phyloP scores from a whole-genome alignment of 2,113 vertebrate genomes.

The Micromys minutus region DNA sequence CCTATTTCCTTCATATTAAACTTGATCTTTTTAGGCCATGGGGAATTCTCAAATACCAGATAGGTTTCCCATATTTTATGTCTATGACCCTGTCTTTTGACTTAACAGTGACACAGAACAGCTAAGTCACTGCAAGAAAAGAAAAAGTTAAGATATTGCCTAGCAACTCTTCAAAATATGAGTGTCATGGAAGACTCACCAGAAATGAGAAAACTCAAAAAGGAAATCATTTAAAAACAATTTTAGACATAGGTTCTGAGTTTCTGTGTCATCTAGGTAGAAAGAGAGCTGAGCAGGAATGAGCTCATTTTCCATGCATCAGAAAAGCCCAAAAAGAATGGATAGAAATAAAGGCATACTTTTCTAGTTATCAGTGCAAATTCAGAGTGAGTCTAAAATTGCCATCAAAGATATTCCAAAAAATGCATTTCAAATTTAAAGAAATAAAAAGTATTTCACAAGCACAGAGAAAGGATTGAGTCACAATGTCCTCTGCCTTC shows the following conservation, averaged over 20 bases:
- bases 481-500: background rate
- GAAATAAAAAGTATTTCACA: slow-evolving; percentile 30
- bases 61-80: background rate
- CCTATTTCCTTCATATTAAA: background rate
- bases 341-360: slow-evolving; percentile 56
- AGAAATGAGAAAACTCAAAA: slow-evolving; percentile 55
- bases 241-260: slow-evolving; percentile 62
- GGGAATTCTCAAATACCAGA: background rate
- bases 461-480: slow-evolving; percentile 3
- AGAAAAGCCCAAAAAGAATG: slow-evolving; percentile 48
- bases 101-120: background rate
- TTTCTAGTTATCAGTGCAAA: slow-evolving; percentile 45
- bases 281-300: slow-evolving; percentile 63
- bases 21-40: background rate
- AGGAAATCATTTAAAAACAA: slow-evolving; percentile 62
- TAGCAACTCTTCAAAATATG: slow-evolving; percentile 43
- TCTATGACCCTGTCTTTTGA: background rate
- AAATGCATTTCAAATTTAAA: slow-evolving; percentile 48
- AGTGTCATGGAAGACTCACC: slow-evolving; percentile 42
- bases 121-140: slow-evolving; percentile 10
- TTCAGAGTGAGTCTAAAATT: slow-evolving; percentile 28
- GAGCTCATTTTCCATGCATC: slow-evolving; percentile 66
- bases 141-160: slow-evolving; percentile 48
- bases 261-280: slow-evolving; percentile 58
- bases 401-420: slow-evolving; percentile 31